Conservation (phyloP, 92 coral and sea anemone genomes). For the Zoanthus sociatus region DNA sequence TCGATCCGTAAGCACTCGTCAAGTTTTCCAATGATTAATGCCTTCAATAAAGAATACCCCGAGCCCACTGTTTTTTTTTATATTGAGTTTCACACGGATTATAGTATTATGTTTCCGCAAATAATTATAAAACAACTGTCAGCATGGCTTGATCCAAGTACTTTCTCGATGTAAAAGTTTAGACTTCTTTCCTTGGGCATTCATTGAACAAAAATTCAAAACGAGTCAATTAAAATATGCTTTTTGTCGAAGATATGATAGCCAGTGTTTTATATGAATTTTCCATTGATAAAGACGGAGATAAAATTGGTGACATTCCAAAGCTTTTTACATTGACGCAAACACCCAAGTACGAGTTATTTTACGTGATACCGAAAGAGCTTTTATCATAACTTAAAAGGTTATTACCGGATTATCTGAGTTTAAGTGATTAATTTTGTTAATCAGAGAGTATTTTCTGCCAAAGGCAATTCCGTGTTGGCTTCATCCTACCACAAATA, state of each 20-base stretch:
- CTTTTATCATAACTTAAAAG: neutral
- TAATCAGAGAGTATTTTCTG: neutral
- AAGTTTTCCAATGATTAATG: constrained; percentile 10
- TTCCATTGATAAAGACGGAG: too few species aligned
- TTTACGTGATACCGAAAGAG: constrained; percentile 9
- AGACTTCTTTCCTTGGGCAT: neutral
- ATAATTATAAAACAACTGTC: neutral
- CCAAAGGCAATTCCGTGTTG: neutral
- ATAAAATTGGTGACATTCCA: too few species aligned
- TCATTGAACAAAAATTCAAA: neutral
- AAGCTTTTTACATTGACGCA: too few species aligned
- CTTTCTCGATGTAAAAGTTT: neutral
- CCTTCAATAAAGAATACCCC: neutral
- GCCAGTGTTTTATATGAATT: too few species aligned
- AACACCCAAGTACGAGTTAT: neutral
- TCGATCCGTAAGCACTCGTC: constrained; percentile 21
- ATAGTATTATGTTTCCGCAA: neutral
- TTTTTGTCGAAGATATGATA: neutral
- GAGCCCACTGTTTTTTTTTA: neutral
- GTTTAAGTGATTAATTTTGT: constrained; percentile 1
- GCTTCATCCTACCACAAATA: neutral
- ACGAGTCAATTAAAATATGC: neutral
- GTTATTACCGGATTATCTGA: constrained; percentile 33
- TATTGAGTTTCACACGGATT: constrained; percentile 17
- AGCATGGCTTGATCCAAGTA: too few species aligned